phyloP scores from a whole-genome alignment of 53 echinoderm and acorn worm genomes.

The Paelopatides confundens region DNA sequence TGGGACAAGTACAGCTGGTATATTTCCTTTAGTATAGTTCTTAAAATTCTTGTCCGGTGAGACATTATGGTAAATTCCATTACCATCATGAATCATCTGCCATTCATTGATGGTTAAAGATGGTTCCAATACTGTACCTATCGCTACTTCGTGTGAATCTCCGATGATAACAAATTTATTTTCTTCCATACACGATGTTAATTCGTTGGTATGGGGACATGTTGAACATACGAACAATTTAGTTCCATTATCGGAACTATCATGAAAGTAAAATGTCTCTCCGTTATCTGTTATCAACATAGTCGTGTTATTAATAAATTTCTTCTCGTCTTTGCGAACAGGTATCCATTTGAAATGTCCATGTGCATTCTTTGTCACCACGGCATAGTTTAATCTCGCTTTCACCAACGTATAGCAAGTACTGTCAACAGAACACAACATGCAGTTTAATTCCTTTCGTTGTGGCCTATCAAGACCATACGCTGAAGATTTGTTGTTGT shows the following conservation, averaged over 20 bases:
- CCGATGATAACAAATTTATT: neutral
- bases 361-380: too few relatives aligned
- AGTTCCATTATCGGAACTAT: neutral
- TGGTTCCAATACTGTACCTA: neutral
- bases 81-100: neutral
- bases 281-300: neutral
- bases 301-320: neutral
- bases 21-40: neutral
- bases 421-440: neutral
- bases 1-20: neutral
- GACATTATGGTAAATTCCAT: slow-evolving; percentile 6
- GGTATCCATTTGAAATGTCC: neutral
- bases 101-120: neutral
- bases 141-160: neutral
- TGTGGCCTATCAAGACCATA: slow-evolving; percentile 10
- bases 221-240: neutral
- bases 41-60: neutral
- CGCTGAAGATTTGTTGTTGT: neutral
- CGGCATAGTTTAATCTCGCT: neutral
- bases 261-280: neutral
- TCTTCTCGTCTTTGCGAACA: neutral
- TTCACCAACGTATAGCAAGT: neutral
- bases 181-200: neutral
- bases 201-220: neutral
- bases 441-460: neutral